Evolutionary conservation across 1,140 invertebrate genomes (phyloP).

Genomic region (Bombyx mori): DNA sequence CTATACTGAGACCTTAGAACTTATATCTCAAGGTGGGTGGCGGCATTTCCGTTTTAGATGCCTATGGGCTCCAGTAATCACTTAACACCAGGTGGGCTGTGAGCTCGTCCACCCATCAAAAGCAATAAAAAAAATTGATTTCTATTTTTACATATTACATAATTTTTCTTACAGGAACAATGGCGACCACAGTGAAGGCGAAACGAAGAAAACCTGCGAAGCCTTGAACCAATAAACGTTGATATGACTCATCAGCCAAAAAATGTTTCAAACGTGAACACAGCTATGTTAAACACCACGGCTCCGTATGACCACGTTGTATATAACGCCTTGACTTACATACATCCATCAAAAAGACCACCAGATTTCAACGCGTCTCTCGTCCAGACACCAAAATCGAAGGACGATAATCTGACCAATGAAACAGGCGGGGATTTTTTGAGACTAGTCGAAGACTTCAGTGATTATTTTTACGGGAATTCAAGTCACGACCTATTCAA

Average conservation of each 20-base stretch:
- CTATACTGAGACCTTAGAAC: too few species aligned
- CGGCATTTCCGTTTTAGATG: too few species aligned
- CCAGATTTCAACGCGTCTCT: constrained; percentile 23
- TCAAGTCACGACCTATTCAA: constrained; percentile 51
- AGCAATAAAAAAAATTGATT: too few species aligned
- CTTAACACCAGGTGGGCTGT: too few species aligned
- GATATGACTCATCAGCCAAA: neutral
- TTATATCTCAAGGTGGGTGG: too few species aligned
- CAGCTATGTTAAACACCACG: constrained; percentile 19
- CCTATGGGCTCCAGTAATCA: too few species aligned
- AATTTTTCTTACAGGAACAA: constrained; percentile 5
- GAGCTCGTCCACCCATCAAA: too few species aligned
- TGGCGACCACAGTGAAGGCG: neutral
- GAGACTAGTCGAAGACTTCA: constrained; percentile 74
- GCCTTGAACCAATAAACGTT: neutral
- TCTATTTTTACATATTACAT: too few species aligned
- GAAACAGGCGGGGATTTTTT: constrained; percentile 48
- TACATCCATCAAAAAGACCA: constrained; percentile 43
- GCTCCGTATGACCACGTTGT: constrained; percentile 23
- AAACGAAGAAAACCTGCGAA: neutral
- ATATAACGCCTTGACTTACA: constrained; percentile 19
- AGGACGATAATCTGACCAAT: constrained; percentile 8
- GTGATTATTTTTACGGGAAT: constrained; percentile 73
- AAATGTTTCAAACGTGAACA: constrained; percentile 5
- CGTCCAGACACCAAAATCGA: neutral